Conservation (phyloP, 2,113 vertebrate genomes). For the Cyphomyrus plagiostoma region DNA sequence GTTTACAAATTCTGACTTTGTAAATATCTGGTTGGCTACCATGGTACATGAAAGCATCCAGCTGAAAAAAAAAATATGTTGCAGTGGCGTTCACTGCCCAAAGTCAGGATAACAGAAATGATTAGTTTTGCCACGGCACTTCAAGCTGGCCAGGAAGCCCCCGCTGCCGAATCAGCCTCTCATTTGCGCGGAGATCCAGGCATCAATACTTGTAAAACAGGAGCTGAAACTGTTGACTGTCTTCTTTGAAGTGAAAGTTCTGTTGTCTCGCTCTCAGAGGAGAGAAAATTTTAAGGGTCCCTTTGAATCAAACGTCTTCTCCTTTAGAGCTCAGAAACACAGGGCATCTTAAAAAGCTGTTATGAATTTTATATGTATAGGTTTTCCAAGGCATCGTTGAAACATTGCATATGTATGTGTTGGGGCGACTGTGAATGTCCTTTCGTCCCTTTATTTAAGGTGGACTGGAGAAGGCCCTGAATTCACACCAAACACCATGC, state of each 20-base stretch:
- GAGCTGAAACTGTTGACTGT: conserved; percentile 1
- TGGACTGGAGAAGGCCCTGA: not conserved
- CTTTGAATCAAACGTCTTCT: conserved; percentile 15
- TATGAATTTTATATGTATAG: conserved; percentile 10
- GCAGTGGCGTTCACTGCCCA: not conserved
- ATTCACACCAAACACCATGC: not conserved
- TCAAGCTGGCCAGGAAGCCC: not conserved
- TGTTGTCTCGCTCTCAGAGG: conserved; percentile 3
- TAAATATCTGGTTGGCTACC: not conserved
- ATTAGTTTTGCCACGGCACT: conserved; percentile 10
- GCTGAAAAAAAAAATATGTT: not conserved
- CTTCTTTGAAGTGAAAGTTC: conserved; percentile 15
- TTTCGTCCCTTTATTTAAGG: not conserved
- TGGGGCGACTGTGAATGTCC: not conserved
- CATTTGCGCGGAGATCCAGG: not conserved
- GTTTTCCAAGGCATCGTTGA: not conserved
- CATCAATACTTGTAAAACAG: conserved; percentile 15
- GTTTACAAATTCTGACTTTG: not conserved
- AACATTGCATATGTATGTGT: not conserved
- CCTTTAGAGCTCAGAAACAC: not conserved
- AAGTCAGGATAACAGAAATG: not conserved
- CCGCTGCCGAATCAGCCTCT: not conserved
- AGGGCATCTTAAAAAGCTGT: not conserved
- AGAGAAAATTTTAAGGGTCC: conserved; percentile 4
- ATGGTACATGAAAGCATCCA: not conserved